Percentiles rank a stretch among this genome's conserved stretches.
These are phyloP conservation scores for Arvicanthis niloticus DNA, from an alignment of 2,113 vertebrate species.

Conservation along the genomic window DNA sequence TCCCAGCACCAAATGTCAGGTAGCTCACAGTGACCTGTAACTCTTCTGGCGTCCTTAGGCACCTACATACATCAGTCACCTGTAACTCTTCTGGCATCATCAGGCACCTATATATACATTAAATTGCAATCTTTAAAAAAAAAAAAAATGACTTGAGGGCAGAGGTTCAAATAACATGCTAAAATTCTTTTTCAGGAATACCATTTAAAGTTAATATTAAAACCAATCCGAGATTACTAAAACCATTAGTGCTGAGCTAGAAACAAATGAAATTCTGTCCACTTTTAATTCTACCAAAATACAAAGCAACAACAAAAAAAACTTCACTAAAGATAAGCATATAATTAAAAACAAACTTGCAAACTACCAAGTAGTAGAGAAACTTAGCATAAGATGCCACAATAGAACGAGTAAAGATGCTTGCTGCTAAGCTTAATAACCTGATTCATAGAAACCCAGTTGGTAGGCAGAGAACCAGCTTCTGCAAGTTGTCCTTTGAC, in stretches of 20 bases:
- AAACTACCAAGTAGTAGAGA: neutral
- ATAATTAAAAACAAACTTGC: neutral
- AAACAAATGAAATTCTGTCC: constrained; percentile 42
- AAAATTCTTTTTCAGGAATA: neutral
- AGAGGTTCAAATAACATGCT: neutral
- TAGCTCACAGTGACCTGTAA: neutral
- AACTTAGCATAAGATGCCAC: neutral
- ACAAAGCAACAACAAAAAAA: neutral
- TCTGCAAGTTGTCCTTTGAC: neutral
- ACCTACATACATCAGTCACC: neutral
- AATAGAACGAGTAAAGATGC: neutral
- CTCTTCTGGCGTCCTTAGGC: neutral
- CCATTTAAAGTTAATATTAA: neutral
- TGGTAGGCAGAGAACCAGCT: neutral
- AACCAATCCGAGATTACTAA: neutral
- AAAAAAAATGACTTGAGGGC: neutral
- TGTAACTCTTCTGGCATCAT: neutral
- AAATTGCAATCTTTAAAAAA: neutral
- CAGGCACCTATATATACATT: neutral
- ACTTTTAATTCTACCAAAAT: neutral
- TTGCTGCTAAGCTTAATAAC: neutral
- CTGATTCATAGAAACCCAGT: neutral
- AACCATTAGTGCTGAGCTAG: neutral
- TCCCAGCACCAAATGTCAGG: neutral
- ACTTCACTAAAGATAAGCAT: neutral